phyloP scores from a whole-genome alignment of 2,113 vertebrate genomes.

The Piaya cayana region DNA sequence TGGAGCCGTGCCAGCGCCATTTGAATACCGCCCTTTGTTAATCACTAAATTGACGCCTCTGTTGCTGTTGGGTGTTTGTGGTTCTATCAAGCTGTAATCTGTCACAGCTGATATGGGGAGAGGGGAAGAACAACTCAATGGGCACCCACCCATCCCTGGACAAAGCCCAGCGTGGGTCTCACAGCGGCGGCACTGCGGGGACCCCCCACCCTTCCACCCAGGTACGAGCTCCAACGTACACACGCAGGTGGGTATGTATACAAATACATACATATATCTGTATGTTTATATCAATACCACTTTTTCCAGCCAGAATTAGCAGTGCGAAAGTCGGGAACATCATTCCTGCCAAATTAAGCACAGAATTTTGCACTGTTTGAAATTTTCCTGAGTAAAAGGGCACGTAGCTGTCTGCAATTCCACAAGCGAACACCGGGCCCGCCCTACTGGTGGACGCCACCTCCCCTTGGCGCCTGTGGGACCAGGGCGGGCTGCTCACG shows the following conservation, averaged over 20 bases:
- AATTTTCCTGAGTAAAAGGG: background rate
- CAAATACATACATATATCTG: background rate
- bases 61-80: background rate
- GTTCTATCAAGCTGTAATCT: conserved; percentile 34
- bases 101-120: background rate
- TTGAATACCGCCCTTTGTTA: conserved; percentile 67
- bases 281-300: background rate
- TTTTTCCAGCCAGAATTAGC: background rate
- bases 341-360: rapidly evolving
- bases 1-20: conserved; percentile 60
- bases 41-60: background rate
- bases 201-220: background rate
- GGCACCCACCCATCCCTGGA: background rate
- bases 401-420: rapidly evolving
- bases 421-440: background rate
- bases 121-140: background rate
- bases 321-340: background rate
- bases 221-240: rapidly evolving
- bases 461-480: rapidly evolving
- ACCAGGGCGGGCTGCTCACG: rapidly evolving
- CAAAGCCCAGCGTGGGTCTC: background rate
- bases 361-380: background rate
- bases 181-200: background rate
- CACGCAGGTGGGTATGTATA: background rate
- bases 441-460: rapidly evolving